These are phyloP conservation scores for Alouatta palliata DNA, from an alignment of 2,113 vertebrate genomes.

Conservation along the genomic window DNA sequence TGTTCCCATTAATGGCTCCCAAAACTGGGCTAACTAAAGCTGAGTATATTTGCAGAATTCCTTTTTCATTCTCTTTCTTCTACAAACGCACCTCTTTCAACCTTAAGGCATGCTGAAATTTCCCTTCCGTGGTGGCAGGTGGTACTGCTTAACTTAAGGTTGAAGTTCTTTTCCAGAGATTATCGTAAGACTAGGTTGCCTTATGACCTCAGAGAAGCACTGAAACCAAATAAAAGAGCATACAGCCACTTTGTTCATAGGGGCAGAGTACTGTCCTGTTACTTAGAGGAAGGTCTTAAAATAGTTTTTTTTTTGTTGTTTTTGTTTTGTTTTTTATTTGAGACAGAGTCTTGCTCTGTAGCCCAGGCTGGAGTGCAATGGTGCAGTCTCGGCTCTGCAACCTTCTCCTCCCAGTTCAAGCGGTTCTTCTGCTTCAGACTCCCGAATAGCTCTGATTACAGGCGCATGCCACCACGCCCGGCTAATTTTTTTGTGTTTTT, in stretches of 20 bases:
- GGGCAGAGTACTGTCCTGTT: neutral
- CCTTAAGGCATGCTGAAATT: neutral
- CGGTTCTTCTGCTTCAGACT: too few species aligned
- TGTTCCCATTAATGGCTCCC: neutral
- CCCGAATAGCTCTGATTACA: too few species aligned
- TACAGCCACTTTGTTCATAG: neutral
- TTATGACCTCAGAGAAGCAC: neutral
- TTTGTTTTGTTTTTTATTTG: too few species aligned
- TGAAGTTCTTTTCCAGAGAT: neutral
- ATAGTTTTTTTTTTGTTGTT: neutral
- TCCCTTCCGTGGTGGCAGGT: neutral
- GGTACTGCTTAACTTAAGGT: neutral
- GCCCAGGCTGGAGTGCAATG: too few species aligned
- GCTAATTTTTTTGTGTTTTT: too few species aligned
- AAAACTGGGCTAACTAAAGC: neutral
- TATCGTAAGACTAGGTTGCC: neutral
- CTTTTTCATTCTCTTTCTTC: constrained; percentile 14
- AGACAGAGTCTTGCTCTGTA: too few species aligned
- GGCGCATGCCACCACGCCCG: too few species aligned
- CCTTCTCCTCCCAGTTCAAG: too few species aligned
- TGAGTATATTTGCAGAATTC: constrained; percentile 15
- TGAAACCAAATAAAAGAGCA: neutral
- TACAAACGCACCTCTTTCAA: neutral
- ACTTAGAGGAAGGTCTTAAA: neutral
- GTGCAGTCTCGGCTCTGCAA: too few species aligned